Percentiles rank a stretch among this genome's conserved stretches.
These are phyloP conservation scores for Bufotes viridis DNA, from an alignment of 2,797 vertebrate species.

Conservation along the genomic window DNA sequence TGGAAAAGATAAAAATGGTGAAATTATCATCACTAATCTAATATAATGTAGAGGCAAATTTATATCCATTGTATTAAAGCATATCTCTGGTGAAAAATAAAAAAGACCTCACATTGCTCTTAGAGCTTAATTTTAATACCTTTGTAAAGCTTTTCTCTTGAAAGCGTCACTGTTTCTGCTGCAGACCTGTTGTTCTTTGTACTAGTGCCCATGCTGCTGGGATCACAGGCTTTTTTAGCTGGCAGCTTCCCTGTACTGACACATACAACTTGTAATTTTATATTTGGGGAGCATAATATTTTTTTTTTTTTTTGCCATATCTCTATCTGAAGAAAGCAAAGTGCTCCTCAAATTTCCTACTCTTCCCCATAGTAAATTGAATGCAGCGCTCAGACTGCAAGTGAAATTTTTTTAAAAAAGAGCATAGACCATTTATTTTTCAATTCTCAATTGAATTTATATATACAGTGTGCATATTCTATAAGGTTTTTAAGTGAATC, in stretches of 20 bases:
- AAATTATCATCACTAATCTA: background rate
- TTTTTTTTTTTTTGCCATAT: no score
- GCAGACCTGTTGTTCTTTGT: background rate
- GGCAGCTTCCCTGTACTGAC: background rate
- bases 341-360: no score
- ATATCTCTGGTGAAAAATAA: background rate
- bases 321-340: no score
- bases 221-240: background rate
- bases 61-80: background rate
- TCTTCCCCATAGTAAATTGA: no score
- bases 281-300: no score
- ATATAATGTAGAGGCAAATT: background rate
- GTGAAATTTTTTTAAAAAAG: no score
- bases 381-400: no score
- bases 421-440: no score
- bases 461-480: no score
- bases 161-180: background rate
- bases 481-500: no score
- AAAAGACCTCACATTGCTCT: background rate
- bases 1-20: background rate
- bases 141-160: background rate
- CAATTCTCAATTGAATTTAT: no score
- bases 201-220: background rate
- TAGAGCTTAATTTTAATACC: background rate
- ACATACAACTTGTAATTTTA: background rate